A percentile compares a stretch with the other conserved stretches of the same genome.
Evolutionary conservation across 2,888 invertebrate species (phyloP).

Genomic region (Ichneumon xanthorius): DNA sequence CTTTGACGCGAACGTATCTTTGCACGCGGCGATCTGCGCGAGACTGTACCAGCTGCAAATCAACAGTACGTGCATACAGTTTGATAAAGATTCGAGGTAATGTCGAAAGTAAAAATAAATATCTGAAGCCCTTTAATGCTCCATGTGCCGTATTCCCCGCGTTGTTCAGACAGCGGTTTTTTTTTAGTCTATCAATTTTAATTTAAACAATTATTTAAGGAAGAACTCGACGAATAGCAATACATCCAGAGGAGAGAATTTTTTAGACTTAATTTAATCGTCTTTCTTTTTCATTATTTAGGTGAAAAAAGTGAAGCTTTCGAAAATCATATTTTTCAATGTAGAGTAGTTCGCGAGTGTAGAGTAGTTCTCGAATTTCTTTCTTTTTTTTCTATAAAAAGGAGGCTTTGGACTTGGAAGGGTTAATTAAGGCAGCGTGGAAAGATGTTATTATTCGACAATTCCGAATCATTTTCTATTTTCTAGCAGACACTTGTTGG

Average conservation of each 20-base stretch:
- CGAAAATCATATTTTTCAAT: too few relatives aligned
- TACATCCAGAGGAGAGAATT: not conserved
- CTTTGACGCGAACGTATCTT: slow-evolving; percentile 38
- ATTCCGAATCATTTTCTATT: not conserved
- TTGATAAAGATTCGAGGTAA: slow-evolving; percentile 13
- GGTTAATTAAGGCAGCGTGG: not conserved
- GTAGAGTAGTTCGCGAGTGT: too few relatives aligned
- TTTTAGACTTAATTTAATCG: not conserved
- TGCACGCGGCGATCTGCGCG: not conserved
- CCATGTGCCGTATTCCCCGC: too few relatives aligned
- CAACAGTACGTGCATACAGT: not conserved
- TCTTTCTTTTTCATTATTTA: too few relatives aligned
- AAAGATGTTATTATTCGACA: not conserved
- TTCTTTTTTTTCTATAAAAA: too few relatives aligned
- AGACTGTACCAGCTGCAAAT: slow-evolving; percentile 13
- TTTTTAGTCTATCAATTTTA: too few relatives aligned
- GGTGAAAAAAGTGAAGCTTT: too few relatives aligned
- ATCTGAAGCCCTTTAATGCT: too few relatives aligned
- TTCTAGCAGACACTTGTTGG: not conserved
- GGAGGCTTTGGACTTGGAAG: not conserved
- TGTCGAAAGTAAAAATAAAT: not conserved
- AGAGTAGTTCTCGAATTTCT: too few relatives aligned
- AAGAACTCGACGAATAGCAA: not conserved
- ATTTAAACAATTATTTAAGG: not conserved
- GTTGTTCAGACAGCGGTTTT: too few relatives aligned